These are phyloP conservation scores for Micropoecilia bifurca DNA, from an alignment of 2,797 vertebrate species.

Conservation along the genomic window DNA sequence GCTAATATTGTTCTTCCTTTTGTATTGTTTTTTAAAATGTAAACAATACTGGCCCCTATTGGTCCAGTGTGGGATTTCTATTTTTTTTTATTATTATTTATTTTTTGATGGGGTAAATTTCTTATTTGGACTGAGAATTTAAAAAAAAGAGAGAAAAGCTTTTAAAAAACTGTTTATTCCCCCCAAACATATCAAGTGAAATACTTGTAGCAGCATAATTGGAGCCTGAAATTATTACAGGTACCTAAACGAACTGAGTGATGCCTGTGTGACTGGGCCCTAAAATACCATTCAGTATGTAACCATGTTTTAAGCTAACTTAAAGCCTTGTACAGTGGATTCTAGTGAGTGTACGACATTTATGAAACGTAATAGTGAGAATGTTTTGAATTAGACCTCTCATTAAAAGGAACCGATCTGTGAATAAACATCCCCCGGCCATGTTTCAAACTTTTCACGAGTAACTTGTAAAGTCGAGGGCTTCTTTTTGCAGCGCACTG, in stretches of 20 bases:
- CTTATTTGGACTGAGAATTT: background rate
- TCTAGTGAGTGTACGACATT: constrained; percentile 60
- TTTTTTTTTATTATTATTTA: background rate
- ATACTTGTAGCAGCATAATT: background rate
- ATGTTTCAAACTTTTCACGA: constrained; percentile 32
- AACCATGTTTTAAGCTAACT: constrained; percentile 27
- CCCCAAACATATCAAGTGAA: background rate
- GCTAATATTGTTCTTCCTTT: background rate
- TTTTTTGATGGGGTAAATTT: background rate
- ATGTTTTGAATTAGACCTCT: constrained; percentile 36
- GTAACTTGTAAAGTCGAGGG: constrained; percentile 27
- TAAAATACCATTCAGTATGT: constrained; percentile 15
- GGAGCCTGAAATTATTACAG: background rate
- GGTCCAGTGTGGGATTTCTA: background rate
- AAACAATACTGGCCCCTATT: constrained; percentile 1
- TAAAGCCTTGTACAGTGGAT: constrained; percentile 66
- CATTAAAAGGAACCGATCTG: constrained; percentile 15
- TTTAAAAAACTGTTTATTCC: background rate
- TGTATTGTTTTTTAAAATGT: background rate
- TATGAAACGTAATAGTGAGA: constrained; percentile 49
- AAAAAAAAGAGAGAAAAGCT: background rate
- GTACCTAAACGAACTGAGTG: background rate
- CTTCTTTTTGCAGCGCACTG: constrained; percentile 11
- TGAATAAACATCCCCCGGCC: constrained; percentile 31
- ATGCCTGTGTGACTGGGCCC: constrained; percentile 53